Percentiles rank a stretch among this genome's conserved stretches.
Evolutionary conservation across 1,140 invertebrate genomes (phyloP).

Genomic region (Cryptotermes secundus): DNA sequence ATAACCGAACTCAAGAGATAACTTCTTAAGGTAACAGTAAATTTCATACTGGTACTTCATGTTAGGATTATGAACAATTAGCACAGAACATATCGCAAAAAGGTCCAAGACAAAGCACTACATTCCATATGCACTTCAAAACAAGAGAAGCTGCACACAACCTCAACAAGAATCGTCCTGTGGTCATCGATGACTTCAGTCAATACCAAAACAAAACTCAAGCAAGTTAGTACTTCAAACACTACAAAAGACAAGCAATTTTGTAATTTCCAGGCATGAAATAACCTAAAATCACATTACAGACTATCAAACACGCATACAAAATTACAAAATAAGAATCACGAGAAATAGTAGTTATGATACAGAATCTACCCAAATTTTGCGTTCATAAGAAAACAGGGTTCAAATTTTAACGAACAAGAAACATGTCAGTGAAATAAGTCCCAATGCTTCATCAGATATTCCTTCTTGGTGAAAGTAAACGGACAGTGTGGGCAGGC

Average conservation of each 20-base stretch:
- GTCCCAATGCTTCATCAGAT: slow-evolving; percentile 11
- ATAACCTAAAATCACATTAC: background rate
- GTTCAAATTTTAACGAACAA: too few relatives aligned
- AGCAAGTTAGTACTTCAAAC: background rate
- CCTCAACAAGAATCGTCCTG: too few relatives aligned
- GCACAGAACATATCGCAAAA: background rate
- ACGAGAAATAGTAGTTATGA: background rate
- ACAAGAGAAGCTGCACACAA: background rate
- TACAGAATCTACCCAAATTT: background rate
- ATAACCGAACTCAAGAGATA: background rate
- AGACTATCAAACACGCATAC: background rate
- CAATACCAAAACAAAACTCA: background rate
- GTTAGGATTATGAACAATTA: background rate
- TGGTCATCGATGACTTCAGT: too few relatives aligned
- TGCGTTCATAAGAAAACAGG: background rate
- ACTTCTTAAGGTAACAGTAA: background rate
- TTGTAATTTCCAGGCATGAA: background rate
- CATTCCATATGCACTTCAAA: background rate
- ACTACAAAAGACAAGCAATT: background rate
- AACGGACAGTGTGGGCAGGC: slow-evolving; percentile 21
- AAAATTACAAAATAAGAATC: background rate
- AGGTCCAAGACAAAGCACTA: background rate
- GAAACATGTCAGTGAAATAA: background rate
- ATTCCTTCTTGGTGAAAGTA: background rate
- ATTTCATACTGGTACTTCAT: background rate